These are phyloP conservation scores for Otolemur garnettii DNA, from an alignment of 2,113 vertebrate genomes.

Conservation along the genomic window DNA sequence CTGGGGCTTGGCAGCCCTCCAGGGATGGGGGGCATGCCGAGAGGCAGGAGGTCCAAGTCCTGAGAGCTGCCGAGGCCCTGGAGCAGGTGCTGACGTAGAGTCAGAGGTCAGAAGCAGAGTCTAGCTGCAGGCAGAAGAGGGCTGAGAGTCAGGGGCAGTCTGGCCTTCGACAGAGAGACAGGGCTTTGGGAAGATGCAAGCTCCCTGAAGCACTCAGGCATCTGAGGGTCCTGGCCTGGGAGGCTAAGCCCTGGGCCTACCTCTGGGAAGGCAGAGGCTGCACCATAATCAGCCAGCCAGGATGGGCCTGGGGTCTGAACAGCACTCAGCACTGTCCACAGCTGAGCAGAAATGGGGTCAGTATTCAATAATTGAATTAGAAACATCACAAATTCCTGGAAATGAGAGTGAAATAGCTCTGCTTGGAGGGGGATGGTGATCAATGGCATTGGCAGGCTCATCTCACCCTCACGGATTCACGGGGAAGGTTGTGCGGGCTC, in stretches of 20 bases:
- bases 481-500: not conserved
- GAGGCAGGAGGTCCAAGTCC: not conserved
- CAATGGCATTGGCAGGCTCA: not conserved
- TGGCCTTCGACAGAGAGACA: not conserved
- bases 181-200: not conserved
- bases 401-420: not conserved
- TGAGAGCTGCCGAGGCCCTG: not conserved
- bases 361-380: not conserved
- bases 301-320: not conserved
- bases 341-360: not conserved
- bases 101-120: not conserved
- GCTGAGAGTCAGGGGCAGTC: not conserved
- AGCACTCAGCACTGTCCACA: not conserved
- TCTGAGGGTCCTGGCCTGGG: not conserved
- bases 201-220: not conserved
- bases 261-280: not conserved
- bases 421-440: not conserved
- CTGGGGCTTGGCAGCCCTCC: not conserved
- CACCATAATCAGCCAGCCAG: not conserved
- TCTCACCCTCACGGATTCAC: not conserved
- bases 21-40: fast-evolving
- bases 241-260: not conserved
- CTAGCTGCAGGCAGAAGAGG: not conserved
- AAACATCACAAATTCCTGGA: conserved; percentile 25
- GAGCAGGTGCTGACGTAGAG: not conserved